A percentile compares a stretch with the other conserved stretches of the same genome.
These are phyloP conservation scores for Lycaena phlaeas DNA, from an alignment of 2,888 invertebrate species.

Conservation along the genomic window DNA sequence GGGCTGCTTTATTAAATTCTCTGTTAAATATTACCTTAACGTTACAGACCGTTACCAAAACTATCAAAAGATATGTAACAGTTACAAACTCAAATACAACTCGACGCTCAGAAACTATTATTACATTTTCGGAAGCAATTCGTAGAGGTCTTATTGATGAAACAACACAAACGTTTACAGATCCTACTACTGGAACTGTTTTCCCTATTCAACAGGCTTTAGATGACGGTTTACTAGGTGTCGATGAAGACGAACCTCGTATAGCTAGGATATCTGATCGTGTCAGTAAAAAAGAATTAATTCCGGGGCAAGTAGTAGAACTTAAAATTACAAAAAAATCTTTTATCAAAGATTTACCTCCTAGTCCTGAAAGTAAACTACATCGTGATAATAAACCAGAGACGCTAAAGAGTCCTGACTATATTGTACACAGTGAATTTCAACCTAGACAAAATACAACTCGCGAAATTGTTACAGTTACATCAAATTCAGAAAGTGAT, in stretches of 20 bases:
- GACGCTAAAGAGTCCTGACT: conserved; percentile 73
- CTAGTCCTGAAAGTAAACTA: conserved; percentile 61
- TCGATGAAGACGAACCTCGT: conserved; percentile 69
- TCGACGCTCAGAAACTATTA: conserved; percentile 70
- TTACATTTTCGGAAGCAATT: conserved; percentile 86
- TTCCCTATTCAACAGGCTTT: conserved; percentile 85
- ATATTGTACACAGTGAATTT: conserved; percentile 33
- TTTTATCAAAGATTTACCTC: conserved; percentile 57
- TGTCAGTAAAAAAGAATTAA: conserved; percentile 44
- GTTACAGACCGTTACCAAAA: conserved; percentile 88
- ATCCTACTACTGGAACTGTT: conserved; percentile 80
- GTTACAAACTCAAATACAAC: conserved; percentile 77
- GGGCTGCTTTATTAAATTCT: conserved; percentile 88
- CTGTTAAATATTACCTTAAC: conserved; percentile 90
- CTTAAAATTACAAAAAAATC: conserved; percentile 69
- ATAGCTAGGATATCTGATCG: conserved; percentile 54
- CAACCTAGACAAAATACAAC: conserved; percentile 34
- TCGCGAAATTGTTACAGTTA: conserved; percentile 50
- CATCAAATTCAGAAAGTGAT: conserved; percentile 49
- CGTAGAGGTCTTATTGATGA: conserved; percentile 86
- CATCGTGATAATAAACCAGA: conserved; percentile 69
- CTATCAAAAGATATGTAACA: conserved; percentile 86
- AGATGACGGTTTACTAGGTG: conserved; percentile 79
- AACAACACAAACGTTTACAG: conserved; percentile 80
- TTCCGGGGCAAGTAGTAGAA: conserved; percentile 64